These are phyloP conservation scores for Labeo catla DNA, from an alignment of 2,113 vertebrate genomes.

Conservation along the genomic window DNA sequence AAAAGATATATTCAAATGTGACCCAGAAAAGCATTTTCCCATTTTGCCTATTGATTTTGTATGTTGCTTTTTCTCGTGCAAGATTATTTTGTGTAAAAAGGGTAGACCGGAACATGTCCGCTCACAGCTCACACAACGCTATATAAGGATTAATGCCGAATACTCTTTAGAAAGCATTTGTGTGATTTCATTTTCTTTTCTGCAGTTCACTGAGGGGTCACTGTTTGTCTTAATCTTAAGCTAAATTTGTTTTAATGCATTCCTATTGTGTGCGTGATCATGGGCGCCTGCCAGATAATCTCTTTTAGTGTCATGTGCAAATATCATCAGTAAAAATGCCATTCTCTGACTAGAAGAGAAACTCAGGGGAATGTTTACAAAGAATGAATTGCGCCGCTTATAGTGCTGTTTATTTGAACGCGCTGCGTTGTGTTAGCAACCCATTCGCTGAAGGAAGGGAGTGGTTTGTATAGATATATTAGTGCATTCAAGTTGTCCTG, in stretches of 20 bases:
- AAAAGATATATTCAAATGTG: conserved; percentile 81
- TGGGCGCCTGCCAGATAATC: conserved; percentile 38
- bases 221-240: conserved; percentile 67
- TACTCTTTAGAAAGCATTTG: conserved; percentile 69
- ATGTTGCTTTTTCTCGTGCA: conserved; percentile 61
- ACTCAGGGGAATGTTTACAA: neutral
- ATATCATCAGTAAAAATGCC: neutral
- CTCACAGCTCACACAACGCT: conserved; percentile 64
- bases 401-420: neutral
- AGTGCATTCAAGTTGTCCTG: neutral
- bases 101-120: conserved; percentile 70
- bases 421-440: neutral
- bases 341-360: conserved; percentile 14
- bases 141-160: conserved; percentile 73
- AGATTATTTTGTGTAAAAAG: conserved; percentile 65
- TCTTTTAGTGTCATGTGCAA: conserved; percentile 28
- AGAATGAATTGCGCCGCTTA: neutral
- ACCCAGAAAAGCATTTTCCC: conserved; percentile 77
- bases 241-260: conserved; percentile 47
- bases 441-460: neutral
- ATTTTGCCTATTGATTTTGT: conserved; percentile 80
- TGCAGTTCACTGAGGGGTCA: conserved; percentile 48
- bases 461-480: neutral
- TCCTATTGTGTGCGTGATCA: conserved; percentile 42
- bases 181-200: conserved; percentile 74